A percentile compares a stretch with the other conserved stretches of the same genome.
These are phyloP conservation scores for Drosophila equinoxialis DNA, from an alignment of 1,140 invertebrate genomes.

Conservation along the genomic window DNA sequence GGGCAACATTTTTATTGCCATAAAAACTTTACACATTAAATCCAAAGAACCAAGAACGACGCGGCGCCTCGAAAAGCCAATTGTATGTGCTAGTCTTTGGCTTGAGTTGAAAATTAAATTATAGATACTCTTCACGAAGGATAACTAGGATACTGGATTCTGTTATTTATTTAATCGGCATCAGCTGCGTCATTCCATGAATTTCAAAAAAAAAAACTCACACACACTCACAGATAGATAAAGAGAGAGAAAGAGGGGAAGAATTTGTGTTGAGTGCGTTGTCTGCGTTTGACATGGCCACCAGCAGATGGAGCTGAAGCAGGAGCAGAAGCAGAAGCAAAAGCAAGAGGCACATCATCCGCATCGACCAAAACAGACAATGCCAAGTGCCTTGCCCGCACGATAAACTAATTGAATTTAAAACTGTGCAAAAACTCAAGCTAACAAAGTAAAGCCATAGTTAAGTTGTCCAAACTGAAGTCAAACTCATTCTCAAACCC, in stretches of 20 bases:
- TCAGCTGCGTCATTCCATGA: slow-evolving; percentile 59
- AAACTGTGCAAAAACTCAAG: slow-evolving; percentile 74
- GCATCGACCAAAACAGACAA: slow-evolving; percentile 40
- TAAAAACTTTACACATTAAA: slow-evolving; percentile 75
- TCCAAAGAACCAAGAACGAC: slow-evolving; percentile 29
- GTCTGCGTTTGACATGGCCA: slow-evolving; percentile 29
- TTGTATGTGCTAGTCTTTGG: not conserved
- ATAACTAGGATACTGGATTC: slow-evolving; percentile 32
- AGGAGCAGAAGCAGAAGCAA: not conserved
- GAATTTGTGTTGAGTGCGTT: slow-evolving; percentile 47
- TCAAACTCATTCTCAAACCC: slow-evolving; percentile 28
- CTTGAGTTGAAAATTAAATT: slow-evolving; percentile 64
- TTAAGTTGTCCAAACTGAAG: slow-evolving; percentile 57
- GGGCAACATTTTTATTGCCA: slow-evolving; percentile 29
- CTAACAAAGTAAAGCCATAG: slow-evolving; percentile 74
- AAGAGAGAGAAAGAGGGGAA: too few species aligned
- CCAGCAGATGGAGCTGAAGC: not conserved
- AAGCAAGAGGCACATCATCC: not conserved
- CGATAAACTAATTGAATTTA: slow-evolving; percentile 80
- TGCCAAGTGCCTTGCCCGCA: slow-evolving; percentile 49
- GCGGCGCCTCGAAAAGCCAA: slow-evolving; percentile 37
- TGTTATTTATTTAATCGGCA: slow-evolving; percentile 76
- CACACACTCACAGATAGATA: not conserved
- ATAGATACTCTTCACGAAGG: slow-evolving; percentile 39
- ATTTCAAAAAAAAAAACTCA: slow-evolving; percentile 50